Percentiles rank a stretch among this genome's conserved stretches.
These are phyloP conservation scores for Aphelenchoides bicaudatus DNA, from an alignment of 2,888 invertebrate species.

Conservation along the genomic window DNA sequence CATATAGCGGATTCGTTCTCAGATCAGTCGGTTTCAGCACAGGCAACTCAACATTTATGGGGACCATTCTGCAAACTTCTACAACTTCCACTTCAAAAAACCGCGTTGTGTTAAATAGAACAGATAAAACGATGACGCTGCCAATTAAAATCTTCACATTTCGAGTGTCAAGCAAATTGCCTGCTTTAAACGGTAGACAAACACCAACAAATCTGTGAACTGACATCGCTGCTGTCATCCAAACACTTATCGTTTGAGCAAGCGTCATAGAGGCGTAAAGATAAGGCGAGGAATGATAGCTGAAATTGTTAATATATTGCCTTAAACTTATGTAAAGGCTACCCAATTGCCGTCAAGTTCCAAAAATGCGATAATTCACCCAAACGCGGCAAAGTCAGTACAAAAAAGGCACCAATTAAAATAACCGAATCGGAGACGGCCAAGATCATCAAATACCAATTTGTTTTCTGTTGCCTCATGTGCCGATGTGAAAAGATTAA, in stretches of 20 bases:
- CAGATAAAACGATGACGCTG: slow-evolving; percentile 59
- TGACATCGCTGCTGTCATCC: slow-evolving; percentile 69
- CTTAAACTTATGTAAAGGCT: background rate
- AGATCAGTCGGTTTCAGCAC: slow-evolving; percentile 35
- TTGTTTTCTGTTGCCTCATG: slow-evolving; percentile 42
- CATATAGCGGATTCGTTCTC: slow-evolving; percentile 34
- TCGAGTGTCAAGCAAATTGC: slow-evolving; percentile 61
- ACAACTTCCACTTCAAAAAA: slow-evolving; percentile 60
- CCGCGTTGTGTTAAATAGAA: slow-evolving; percentile 62
- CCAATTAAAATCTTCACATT: slow-evolving; percentile 61
- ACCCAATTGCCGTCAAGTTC: slow-evolving; percentile 35
- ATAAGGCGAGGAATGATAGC: slow-evolving; percentile 40
- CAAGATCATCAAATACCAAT: slow-evolving; percentile 62
- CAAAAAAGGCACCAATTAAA: slow-evolving; percentile 65
- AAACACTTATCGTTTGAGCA: slow-evolving; percentile 45
- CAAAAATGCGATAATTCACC: slow-evolving; percentile 61
- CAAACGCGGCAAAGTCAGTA: slow-evolving; percentile 73
- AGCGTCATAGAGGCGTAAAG: slow-evolving; percentile 41
- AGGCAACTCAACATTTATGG: slow-evolving; percentile 36
- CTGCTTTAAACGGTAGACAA: slow-evolving; percentile 62
- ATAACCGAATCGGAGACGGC: slow-evolving; percentile 60
- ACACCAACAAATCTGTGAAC: slow-evolving; percentile 75
- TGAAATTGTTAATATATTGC: no score
- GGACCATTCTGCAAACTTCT: slow-evolving; percentile 31
- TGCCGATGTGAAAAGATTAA: slow-evolving; percentile 38